Conservation (phyloP, 1,140 invertebrate species). For the Drosophila dunni region DNA sequence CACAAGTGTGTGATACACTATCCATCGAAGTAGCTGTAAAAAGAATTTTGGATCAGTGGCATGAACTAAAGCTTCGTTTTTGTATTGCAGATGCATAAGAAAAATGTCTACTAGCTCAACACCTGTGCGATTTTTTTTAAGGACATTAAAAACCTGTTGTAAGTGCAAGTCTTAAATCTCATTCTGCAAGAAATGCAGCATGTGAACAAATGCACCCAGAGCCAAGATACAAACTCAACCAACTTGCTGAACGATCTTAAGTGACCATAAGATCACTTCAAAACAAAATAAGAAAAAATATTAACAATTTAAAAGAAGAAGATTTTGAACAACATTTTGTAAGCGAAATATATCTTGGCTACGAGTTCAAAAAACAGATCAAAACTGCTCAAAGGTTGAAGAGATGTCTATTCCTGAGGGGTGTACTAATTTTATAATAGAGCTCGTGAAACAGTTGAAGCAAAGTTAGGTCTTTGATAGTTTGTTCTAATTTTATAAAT, state of each 20-base stretch:
- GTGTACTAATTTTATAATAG: background rate
- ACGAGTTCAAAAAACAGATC: background rate
- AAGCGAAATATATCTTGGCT: background rate
- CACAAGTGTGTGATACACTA: conserved; percentile 9
- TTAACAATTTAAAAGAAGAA: background rate
- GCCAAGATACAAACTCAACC: background rate
- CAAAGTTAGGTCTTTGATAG: background rate
- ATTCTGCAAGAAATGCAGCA: conserved; percentile 5
- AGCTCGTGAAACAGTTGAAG: background rate
- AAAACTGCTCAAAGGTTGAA: background rate
- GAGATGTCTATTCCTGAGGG: background rate
- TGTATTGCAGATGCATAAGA: conserved; percentile 2
- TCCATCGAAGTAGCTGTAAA: conserved; percentile 18
- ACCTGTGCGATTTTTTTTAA: background rate
- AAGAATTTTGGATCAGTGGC: background rate
- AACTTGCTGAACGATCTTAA: background rate
- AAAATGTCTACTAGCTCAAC: background rate
- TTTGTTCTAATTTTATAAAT: background rate
- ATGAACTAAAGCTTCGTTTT: conserved; percentile 8
- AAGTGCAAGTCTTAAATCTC: background rate
- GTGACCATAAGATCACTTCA: background rate
- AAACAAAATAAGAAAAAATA: background rate
- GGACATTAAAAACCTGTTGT: background rate
- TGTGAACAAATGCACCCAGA: conserved; percentile 11
- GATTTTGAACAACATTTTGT: background rate